Conservation (phyloP, 2,888 invertebrate genomes). For the Pedicia rivosa region DNA sequence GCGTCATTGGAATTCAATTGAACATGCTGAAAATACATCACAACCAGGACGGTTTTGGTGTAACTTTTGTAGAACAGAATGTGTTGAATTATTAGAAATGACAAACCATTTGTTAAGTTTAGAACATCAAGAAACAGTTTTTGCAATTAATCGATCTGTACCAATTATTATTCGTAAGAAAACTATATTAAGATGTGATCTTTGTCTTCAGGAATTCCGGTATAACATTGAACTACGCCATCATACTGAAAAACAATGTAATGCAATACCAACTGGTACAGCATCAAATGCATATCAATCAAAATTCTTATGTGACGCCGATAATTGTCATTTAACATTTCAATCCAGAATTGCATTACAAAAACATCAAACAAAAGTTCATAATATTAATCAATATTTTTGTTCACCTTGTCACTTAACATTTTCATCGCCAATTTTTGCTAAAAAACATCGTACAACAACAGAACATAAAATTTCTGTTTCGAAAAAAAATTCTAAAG, state of each 20-base stretch:
- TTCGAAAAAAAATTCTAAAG: slow-evolving; percentile 31
- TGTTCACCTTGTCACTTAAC: slow-evolving; percentile 51
- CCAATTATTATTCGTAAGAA: slow-evolving; percentile 61
- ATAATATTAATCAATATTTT: slow-evolving; percentile 41
- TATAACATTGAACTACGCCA: slow-evolving; percentile 58
- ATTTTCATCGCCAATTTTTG: slow-evolving; percentile 43
- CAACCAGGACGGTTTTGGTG: slow-evolving; percentile 52
- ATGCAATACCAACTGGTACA: slow-evolving; percentile 24
- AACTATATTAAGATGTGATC: slow-evolving; percentile 42
- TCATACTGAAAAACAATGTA: slow-evolving; percentile 24
- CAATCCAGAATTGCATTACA: slow-evolving; percentile 48
- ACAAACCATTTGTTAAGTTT: slow-evolving; percentile 45
- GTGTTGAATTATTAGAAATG: slow-evolving; percentile 47
- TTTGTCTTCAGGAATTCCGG: slow-evolving; percentile 51
- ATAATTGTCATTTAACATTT: slow-evolving; percentile 37
- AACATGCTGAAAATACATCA: slow-evolving; percentile 33
- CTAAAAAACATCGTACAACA: slow-evolving; percentile 47
- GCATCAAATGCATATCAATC: slow-evolving; percentile 50
- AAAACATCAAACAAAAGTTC: slow-evolving; percentile 45
- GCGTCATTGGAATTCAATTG: slow-evolving; percentile 54
- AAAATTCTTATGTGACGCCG: slow-evolving; percentile 39
- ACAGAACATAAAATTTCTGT: slow-evolving; percentile 45
- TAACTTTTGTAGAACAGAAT: slow-evolving; percentile 54
- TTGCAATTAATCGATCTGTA: slow-evolving; percentile 62
- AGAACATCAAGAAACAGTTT: slow-evolving; percentile 55